These are phyloP conservation scores for Tetraodon nigroviridis DNA, from an alignment of 2,113 vertebrate species.

Conservation along the genomic window DNA sequence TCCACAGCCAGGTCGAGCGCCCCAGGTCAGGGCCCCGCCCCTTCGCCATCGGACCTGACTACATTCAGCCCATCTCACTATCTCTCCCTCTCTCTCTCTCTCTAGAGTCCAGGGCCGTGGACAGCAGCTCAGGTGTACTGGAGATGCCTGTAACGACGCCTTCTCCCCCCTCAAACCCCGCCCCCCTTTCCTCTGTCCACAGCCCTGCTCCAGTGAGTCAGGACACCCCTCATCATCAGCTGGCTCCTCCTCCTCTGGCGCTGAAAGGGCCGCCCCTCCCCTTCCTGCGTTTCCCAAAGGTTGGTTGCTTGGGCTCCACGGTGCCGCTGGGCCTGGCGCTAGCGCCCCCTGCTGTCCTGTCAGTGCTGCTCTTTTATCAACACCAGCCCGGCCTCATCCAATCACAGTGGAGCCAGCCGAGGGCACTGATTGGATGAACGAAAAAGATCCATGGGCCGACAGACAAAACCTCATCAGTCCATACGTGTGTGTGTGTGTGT, in stretches of 20 bases:
- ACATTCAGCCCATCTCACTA: no score
- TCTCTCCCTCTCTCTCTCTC: background rate
- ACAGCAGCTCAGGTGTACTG: slow-evolving; percentile 76
- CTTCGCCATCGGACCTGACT: no score
- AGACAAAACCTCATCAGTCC: no score
- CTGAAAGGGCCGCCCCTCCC: slow-evolving; percentile 63
- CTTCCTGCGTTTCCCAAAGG: slow-evolving; percentile 79
- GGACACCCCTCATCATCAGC: background rate
- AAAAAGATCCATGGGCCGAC: no score
- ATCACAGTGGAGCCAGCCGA: no score
- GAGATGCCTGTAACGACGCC: slow-evolving; percentile 61
- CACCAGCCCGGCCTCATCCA: no score
- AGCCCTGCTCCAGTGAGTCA: slow-evolving; percentile 12
- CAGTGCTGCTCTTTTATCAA: no score
- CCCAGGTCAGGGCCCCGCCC: slow-evolving; percentile 8
- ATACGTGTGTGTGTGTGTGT: no score
- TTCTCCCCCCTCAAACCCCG: slow-evolving; percentile 4
- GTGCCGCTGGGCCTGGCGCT: no score
- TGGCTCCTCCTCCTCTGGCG: slow-evolving; percentile 18
- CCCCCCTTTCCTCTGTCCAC: slow-evolving; percentile 1
- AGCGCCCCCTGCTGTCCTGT: no score
- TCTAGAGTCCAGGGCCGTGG: slow-evolving; percentile 77
- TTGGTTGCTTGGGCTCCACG: slow-evolving; percentile 53
- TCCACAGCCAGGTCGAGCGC: background rate
- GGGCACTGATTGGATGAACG: no score